These are phyloP conservation scores for Ammospiza caudacuta DNA, from an alignment of 2,113 vertebrate species.

Conservation along the genomic window DNA sequence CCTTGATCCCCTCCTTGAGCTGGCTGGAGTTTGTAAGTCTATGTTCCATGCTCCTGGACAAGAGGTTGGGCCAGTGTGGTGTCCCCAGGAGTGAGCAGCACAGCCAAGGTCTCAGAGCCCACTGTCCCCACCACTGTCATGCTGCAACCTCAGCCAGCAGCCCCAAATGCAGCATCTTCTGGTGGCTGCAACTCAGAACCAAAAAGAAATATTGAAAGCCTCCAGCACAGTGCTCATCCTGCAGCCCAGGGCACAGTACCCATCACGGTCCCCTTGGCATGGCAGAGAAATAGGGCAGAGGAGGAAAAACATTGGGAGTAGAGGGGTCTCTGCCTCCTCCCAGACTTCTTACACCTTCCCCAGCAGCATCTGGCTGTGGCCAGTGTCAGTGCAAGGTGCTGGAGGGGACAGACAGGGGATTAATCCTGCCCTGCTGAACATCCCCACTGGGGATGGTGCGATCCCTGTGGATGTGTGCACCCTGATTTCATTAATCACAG, in stretches of 20 bases:
- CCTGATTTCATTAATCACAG: not conserved
- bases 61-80: not conserved
- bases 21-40: not conserved
- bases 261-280: not conserved
- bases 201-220: not conserved
- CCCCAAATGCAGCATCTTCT: not conserved
- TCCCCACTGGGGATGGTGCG: not conserved
- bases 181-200: not conserved
- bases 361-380: not conserved
- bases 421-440: accelerated
- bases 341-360: not conserved
- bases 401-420: accelerated
- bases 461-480: accelerated
- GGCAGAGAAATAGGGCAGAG: not conserved
- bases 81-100: not conserved
- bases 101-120: not conserved
- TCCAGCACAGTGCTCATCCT: accelerated
- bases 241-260: not conserved
- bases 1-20: not conserved
- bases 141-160: not conserved
- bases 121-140: not conserved
- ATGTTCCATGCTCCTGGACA: not conserved
- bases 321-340: not conserved
- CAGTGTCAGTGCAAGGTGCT: not conserved
- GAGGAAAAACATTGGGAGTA: accelerated